phyloP scores from a whole-genome alignment of 2,888 invertebrate species.

The Euproctis similis region DNA sequence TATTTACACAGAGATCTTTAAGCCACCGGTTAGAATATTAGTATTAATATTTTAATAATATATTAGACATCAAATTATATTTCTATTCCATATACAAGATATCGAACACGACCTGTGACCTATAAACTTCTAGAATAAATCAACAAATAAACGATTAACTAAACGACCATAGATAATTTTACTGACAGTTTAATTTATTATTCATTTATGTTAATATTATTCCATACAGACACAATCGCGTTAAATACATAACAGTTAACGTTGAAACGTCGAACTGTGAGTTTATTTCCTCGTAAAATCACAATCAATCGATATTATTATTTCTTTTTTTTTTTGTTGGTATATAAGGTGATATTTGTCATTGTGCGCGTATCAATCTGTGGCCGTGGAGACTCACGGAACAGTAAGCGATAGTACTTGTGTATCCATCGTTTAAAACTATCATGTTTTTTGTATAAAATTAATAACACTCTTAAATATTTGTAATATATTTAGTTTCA shows the following conservation, averaged over 20 bases:
- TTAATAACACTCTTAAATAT: no score
- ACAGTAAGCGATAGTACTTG: conserved; percentile 45
- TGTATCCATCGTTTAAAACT: conserved; percentile 39
- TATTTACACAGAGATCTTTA: no score
- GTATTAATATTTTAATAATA: no score
- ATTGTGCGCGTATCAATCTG: conserved; percentile 24
- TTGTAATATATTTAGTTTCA: no score
- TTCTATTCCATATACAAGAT: no score
- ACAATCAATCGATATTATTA: no score
- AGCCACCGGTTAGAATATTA: no score
- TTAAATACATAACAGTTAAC: conserved; percentile 32
- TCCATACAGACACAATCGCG: conserved; percentile 23
- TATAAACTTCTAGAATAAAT: no score
- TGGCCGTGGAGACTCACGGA: conserved; percentile 22
- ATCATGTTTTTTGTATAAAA: conserved; percentile 40
- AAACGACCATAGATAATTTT: conserved; percentile 25
- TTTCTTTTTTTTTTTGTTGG: conserved; percentile 11
- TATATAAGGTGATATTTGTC: conserved; percentile 4
- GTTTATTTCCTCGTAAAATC: conserved; percentile 24
- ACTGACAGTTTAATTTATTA: conserved; percentile 30
- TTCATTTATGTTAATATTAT: conserved; percentile 48
- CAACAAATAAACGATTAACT: conserved; percentile 22
- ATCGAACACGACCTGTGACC: no score
- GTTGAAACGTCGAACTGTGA: conserved; percentile 30
- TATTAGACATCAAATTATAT: no score